Base-by-base conservation (phyloP, 2,113 vertebrate genomes). In the Cranoglanis bouderius region DNA sequence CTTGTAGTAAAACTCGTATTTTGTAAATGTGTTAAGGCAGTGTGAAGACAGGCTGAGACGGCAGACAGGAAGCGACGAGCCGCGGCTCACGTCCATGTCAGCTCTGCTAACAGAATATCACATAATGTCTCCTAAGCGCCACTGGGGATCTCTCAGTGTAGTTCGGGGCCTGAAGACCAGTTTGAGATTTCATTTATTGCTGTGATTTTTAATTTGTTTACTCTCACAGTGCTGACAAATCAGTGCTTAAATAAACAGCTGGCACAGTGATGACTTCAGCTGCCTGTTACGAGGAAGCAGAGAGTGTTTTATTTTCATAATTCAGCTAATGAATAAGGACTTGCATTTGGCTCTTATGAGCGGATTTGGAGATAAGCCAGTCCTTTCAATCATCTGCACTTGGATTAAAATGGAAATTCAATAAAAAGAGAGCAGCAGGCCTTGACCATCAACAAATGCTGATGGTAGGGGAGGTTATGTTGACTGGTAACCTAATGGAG, bases 261-360 rank as follows among this genome's bases (percentile, higher is more conserved):
- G 49, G 78, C 77, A 84, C 46, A 59, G 55, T 55, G 51, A 84
- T 84, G 86, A 89, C 63, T 90, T 49, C 49, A 43, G 85, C 46
- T 61, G 84, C 59, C 38, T 82, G 77, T 82, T 88, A 40, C 53
- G 46, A 63, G 65, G 82, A 87, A 85, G 57, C 78, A 59, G 74
- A 75, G 77, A 82, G 43, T 61, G 12, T 86, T 88, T 90, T 59
- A 85, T 82, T 85, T 90, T 85, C 19, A 89, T 67, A 88, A 91
- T 89, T 90, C 86, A 88, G 72, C 84, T 89, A 91, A 88, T 88
- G 72, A 89, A 88, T 38, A 81, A 86, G 53, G 63, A 46, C 12
- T 78, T 53, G 74, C 19, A 55, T 75, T 85, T 75, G 81, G 72
- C 32, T 84, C 26, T 21, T 59, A 55, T 35, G 18, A 72, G 51